Evolutionary conservation across 2,113 vertebrate genomes (phyloP).

Genomic region (Microtus richardsoni): DNA sequence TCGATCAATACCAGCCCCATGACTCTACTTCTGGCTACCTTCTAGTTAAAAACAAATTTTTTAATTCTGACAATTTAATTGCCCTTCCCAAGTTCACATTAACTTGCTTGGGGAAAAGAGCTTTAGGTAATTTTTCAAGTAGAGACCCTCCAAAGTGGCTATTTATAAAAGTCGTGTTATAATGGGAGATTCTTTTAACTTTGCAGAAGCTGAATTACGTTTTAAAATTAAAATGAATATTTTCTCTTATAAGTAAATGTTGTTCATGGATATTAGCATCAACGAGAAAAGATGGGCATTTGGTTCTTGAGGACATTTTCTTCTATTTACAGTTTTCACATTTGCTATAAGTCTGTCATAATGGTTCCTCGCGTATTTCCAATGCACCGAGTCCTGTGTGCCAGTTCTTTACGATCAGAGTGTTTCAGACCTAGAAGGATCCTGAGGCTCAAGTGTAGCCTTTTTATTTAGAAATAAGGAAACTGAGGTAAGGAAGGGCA

Average conservation of each 20-base stretch:
- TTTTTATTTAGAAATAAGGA: conserved; percentile 62
- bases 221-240: conserved; percentile 65
- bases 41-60: conserved; percentile 99
- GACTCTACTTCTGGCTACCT: conserved; percentile 96
- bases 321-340: conserved; percentile 58
- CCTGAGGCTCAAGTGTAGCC: neutral
- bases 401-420: conserved; percentile 57
- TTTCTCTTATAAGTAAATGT: conserved; percentile 69
- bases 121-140: conserved; percentile 90
- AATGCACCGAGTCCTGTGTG: neutral
- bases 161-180: conserved; percentile 89
- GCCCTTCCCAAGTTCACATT: conserved; percentile 93
- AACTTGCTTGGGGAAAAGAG: conserved; percentile 89
- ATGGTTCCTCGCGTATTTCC: conserved; percentile 29
- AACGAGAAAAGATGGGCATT: conserved; percentile 27
- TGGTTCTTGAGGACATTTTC: conserved; percentile 52
- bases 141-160: conserved; percentile 84
- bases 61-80: conserved; percentile 99
- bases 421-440: conserved; percentile 46
- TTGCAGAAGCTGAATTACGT: conserved; percentile 68
- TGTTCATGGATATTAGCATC: conserved; percentile 73
- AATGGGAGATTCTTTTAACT: conserved; percentile 74
- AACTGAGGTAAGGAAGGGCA: conserved; percentile 47
- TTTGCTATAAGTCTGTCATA: conserved; percentile 57
- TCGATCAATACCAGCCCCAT: conserved; percentile 97